phyloP scores from a whole-genome alignment of 2,888 invertebrate genomes.

The Diachrysia chrysitis region DNA sequence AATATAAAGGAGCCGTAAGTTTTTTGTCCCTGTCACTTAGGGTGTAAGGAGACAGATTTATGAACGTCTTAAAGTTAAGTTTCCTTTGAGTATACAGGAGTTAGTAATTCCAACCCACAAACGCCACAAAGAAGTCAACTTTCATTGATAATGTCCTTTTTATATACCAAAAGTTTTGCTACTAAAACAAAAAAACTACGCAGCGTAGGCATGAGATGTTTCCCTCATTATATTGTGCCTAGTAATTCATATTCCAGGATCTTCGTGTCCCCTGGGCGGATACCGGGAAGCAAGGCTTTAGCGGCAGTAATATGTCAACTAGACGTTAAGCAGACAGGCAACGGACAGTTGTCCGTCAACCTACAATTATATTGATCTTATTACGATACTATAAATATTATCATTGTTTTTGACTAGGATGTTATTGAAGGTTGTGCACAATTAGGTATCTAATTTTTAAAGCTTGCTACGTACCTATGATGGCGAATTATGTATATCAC shows the following conservation, averaged over 20 bases:
- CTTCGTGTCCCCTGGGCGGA: conserved; percentile 48
- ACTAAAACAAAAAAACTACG: background rate
- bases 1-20: no score
- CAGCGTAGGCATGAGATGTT: background rate
- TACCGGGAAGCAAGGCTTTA: conserved; percentile 38
- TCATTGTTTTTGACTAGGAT: background rate
- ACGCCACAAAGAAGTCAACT: no score
- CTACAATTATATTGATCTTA: conserved; percentile 36
- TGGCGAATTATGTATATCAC: no score
- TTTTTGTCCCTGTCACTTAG: no score
- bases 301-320: conserved; percentile 41
- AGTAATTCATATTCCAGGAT: conserved; percentile 18
- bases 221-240: background rate
- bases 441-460: no score
- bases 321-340: conserved; percentile 57
- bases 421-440: background rate
- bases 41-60: no score
- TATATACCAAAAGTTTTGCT: no score
- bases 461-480: no score
- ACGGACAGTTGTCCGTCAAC: conserved; percentile 43
- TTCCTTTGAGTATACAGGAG: no score
- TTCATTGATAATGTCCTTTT: no score
- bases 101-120: no score
- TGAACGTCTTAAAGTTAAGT: no score
- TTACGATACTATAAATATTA: conserved; percentile 39